These are phyloP conservation scores for Psilopsiagon aurifrons DNA, from an alignment of 2,113 vertebrate species.

Conservation along the genomic window DNA sequence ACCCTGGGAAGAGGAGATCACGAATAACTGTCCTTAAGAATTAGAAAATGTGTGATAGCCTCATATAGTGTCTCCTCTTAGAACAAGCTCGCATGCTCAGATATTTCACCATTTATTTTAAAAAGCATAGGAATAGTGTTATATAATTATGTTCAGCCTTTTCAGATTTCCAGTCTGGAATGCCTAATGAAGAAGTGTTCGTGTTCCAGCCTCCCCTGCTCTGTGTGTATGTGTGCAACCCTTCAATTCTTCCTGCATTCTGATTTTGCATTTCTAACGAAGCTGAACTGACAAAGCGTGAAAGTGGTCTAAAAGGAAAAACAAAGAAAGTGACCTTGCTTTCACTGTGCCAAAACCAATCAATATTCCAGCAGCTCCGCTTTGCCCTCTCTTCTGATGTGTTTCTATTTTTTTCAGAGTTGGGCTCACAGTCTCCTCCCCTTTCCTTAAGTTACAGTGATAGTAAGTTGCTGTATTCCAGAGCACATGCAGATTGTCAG, in stretches of 20 bases:
- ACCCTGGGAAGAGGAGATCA: not conserved
- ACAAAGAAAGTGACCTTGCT: slow-evolving; percentile 64
- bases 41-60: not conserved
- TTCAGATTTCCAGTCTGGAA: not conserved
- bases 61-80: not conserved
- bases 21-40: not conserved
- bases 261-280: slow-evolving; percentile 72
- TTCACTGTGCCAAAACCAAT: slow-evolving; percentile 61
- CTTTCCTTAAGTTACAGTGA: slow-evolving; percentile 74
- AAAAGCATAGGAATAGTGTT: not conserved
- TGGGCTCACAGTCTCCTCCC: slow-evolving; percentile 73
- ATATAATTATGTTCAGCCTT: slow-evolving; percentile 3
- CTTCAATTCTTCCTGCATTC: slow-evolving; percentile 13
- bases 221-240: not conserved
- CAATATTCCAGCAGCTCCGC: slow-evolving; percentile 71
- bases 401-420: not conserved
- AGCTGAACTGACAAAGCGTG: slow-evolving; percentile 72
- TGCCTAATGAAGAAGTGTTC: not conserved
- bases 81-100: not conserved
- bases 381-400: not conserved
- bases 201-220: not conserved
- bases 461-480: slow-evolving; percentile 54
- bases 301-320: slow-evolving; percentile 69
- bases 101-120: not conserved
- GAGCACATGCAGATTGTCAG: slow-evolving; percentile 60